A percentile compares a stretch with the other conserved stretches of the same genome.
These are phyloP conservation scores for Erannis defoliaria DNA, from an alignment of 2,888 invertebrate species.

Conservation along the genomic window DNA sequence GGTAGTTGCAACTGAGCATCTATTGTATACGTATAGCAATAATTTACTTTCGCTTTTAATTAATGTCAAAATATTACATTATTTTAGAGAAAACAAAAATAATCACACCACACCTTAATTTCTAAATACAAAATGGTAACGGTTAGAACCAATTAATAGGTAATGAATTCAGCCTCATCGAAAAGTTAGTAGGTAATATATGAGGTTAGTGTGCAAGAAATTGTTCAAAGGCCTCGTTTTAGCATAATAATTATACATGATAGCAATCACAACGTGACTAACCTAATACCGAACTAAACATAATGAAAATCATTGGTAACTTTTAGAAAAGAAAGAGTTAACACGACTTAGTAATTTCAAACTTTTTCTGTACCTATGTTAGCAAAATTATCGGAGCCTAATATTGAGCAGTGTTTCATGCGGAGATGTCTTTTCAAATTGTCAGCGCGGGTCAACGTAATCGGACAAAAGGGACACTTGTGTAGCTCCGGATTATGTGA, in stretches of 20 bases:
- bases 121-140: constrained; percentile 75
- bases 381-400: constrained; percentile 70
- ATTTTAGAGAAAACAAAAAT: constrained; percentile 52
- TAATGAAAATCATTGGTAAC: constrained; percentile 25
- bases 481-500: constrained; percentile 88
- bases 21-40: no score
- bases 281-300: constrained; percentile 15
- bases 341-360: constrained; percentile 54
- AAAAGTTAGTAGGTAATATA: constrained; percentile 30
- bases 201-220: constrained; percentile 32
- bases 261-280: constrained; percentile 15
- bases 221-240: constrained; percentile 18
- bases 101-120: constrained; percentile 83
- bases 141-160: constrained; percentile 64
- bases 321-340: not conserved
- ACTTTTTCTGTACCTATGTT: constrained; percentile 71
- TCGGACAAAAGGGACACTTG: constrained; percentile 88
- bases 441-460: constrained; percentile 88
- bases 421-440: constrained; percentile 89
- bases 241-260: constrained; percentile 14
- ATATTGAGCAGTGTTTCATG: constrained; percentile 85
- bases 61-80: constrained; percentile 41
- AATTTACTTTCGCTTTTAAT: constrained; percentile 42
- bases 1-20: not conserved
- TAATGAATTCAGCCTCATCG: constrained; percentile 36